Percentiles rank a stretch among this genome's conserved stretches.
phyloP scores from a whole-genome alignment of 53 echinoderm and acorn worm species.

The Mesocentrotus franciscanus region DNA sequence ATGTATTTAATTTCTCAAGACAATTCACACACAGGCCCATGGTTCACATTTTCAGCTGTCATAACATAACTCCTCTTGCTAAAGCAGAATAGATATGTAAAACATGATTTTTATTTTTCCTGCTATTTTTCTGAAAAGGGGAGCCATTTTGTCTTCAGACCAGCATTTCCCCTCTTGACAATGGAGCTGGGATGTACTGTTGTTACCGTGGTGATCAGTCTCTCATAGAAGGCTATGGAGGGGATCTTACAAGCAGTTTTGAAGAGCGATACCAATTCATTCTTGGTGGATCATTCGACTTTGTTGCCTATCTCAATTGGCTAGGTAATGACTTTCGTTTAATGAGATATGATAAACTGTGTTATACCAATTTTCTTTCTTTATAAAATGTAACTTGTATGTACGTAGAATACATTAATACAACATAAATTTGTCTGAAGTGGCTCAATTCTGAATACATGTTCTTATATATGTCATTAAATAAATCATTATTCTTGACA shows the following conservation, averaged over 20 bases:
- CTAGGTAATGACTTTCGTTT: constrained; percentile 58
- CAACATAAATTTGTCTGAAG: too few relatives aligned
- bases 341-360: neutral
- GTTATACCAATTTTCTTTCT: too few relatives aligned
- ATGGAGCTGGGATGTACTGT: constrained; percentile 84
- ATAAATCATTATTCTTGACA: too few relatives aligned
- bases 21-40: too few relatives aligned
- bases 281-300: constrained; percentile 66
- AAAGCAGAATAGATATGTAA: neutral
- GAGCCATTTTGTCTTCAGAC: constrained; percentile 82
- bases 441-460: neutral
- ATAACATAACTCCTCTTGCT: too few relatives aligned
- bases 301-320: constrained; percentile 53
- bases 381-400: too few relatives aligned
- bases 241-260: constrained; percentile 76
- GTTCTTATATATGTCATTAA: too few relatives aligned
- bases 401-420: neutral
- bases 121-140: neutral
- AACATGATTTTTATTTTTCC: neutral
- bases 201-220: constrained; percentile 89
- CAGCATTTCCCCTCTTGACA: constrained; percentile 58
- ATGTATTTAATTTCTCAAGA: too few relatives aligned
- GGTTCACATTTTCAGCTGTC: too few relatives aligned
- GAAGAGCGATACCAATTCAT: constrained; percentile 81
- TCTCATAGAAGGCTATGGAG: constrained; percentile 82